A percentile compares a stretch with the other conserved stretches of the same genome.
Evolutionary conservation across 2,113 vertebrate species (phyloP).

Genomic region (Grallaria varia): DNA sequence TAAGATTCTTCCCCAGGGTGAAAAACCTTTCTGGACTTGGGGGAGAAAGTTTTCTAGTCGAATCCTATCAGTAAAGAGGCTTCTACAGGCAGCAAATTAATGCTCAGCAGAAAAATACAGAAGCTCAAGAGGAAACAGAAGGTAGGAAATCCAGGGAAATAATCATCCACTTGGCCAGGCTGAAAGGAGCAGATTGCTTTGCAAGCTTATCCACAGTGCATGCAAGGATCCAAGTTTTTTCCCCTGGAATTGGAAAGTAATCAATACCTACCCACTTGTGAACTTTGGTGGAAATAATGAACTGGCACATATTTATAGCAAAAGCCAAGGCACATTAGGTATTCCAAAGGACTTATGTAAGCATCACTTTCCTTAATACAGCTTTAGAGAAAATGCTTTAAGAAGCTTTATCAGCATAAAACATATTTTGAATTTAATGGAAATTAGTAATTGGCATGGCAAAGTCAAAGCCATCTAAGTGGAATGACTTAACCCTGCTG

Average conservation of each 20-base stretch:
- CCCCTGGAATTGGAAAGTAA: background rate
- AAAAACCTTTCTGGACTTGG: background rate
- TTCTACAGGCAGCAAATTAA: background rate
- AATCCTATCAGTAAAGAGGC: background rate
- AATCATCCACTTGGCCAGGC: background rate
- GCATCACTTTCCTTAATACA: background rate
- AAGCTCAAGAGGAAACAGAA: background rate
- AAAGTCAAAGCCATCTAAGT: background rate
- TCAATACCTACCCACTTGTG: background rate
- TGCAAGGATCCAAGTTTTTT: background rate
- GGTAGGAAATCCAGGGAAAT: background rate
- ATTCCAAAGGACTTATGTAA: conserved; percentile 39
- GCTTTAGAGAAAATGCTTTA: background rate
- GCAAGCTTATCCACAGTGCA: background rate
- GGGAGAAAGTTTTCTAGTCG: background rate
- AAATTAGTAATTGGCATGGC: conserved; percentile 41
- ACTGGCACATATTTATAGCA: background rate
- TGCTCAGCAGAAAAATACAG: background rate
- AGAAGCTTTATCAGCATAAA: conserved; percentile 67
- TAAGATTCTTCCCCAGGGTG: background rate
- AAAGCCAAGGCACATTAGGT: background rate
- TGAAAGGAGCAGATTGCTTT: background rate
- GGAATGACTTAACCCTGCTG: background rate
- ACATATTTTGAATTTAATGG: conserved; percentile 50
- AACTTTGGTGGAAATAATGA: background rate